These are phyloP conservation scores for Philypnodon macrostomus DNA, from an alignment of 2,797 vertebrate genomes.

Conservation along the genomic window DNA sequence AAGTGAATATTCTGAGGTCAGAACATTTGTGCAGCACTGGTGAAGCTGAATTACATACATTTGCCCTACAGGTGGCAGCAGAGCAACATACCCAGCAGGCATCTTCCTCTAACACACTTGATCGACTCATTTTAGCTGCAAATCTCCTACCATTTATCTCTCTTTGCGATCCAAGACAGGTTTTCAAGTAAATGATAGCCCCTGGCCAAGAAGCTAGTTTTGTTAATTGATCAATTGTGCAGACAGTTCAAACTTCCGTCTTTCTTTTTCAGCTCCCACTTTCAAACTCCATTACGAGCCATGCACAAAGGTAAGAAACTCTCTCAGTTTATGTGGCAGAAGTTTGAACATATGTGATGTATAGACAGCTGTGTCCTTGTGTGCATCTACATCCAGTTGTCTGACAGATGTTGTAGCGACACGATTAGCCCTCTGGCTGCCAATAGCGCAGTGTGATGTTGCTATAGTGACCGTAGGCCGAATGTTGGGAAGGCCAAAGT, in stretches of 20 bases:
- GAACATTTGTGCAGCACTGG: conserved; percentile 7
- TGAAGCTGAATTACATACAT: conserved; percentile 30
- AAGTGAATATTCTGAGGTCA: conserved; percentile 26
- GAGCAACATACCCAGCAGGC: conserved; percentile 53
- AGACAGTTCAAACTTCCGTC: conserved; percentile 19
- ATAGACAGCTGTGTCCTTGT: conserved; percentile 23
- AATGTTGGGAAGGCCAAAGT: conserved; percentile 60
- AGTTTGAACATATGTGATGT: conserved; percentile 1
- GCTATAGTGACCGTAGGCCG: conserved; percentile 67
- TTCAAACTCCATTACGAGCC: conserved; percentile 59
- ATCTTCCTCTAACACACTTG: conserved; percentile 14
- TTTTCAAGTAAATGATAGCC: conserved; percentile 42
- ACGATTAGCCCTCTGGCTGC: conserved; percentile 55
- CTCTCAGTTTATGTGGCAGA: not conserved
- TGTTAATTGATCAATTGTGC: conserved; percentile 26
- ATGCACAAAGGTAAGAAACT: conserved; percentile 66
- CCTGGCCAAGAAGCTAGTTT: conserved; percentile 15
- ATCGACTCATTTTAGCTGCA: conserved; percentile 36
- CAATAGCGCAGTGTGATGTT: conserved; percentile 56
- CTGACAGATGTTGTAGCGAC: conserved; percentile 57
- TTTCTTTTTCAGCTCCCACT: conserved; percentile 58
- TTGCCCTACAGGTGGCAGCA: conserved; percentile 67
- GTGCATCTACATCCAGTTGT: conserved; percentile 25
- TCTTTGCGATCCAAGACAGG: conserved; percentile 30
- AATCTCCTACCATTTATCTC: conserved; percentile 22